These are phyloP conservation scores for Anthopleura xanthogrammica DNA, from an alignment of 92 coral and sea anemone genomes.

Conservation along the genomic window DNA sequence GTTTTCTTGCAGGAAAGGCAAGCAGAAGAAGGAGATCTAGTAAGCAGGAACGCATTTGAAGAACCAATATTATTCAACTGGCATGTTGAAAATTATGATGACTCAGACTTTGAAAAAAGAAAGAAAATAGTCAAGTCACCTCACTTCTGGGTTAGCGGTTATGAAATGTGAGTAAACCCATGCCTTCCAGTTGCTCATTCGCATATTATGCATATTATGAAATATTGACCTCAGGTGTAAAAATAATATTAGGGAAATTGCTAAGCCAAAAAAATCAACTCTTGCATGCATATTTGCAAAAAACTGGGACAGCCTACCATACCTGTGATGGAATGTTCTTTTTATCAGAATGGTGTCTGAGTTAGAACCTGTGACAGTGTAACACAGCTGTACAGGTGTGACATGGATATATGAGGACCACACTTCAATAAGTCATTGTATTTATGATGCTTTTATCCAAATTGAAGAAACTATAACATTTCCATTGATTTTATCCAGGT, in stretches of 20 bases:
- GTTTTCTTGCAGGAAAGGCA: slow-evolving; percentile 65
- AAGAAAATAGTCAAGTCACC: slow-evolving; percentile 80
- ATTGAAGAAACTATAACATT: neutral
- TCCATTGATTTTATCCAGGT: slow-evolving; percentile 35
- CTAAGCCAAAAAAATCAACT: no score
- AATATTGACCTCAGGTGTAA: no score
- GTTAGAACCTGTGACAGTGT: no score
- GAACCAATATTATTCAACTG: slow-evolving; percentile 80
- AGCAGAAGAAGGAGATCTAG: slow-evolving; percentile 62
- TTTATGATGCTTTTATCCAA: neutral
- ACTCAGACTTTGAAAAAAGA: slow-evolving; percentile 76
- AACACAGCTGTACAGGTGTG: no score
- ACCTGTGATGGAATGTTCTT: no score
- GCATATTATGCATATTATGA: no score
- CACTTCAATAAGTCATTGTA: no score
- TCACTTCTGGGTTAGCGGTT: slow-evolving; percentile 93
- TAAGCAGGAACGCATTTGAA: slow-evolving; percentile 54
- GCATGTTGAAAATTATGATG: slow-evolving; percentile 81
- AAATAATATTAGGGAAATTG: no score
- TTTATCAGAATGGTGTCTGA: no score
- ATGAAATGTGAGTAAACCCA: slow-evolving; percentile 68
- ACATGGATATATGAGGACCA: no score
- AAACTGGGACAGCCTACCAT: no score
- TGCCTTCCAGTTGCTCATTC: neutral
- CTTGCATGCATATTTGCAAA: no score